Conservation (phyloP, 2,888 invertebrate species). For the Diabrotica balteata region DNA sequence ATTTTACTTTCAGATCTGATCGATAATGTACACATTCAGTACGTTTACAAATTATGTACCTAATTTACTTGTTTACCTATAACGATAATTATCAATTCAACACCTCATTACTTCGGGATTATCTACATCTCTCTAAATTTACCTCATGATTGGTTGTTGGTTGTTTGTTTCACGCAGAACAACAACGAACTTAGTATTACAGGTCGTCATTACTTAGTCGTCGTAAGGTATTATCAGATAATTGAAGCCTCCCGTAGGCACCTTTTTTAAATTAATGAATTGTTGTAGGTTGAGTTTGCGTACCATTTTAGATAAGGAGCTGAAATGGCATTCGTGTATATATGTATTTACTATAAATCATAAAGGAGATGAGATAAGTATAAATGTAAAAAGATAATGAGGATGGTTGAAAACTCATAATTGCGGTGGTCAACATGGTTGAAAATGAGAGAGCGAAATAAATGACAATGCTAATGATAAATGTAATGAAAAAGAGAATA, state of each 20-base stretch:
- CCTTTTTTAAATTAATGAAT: constrained; percentile 10
- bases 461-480: too few relatives aligned
- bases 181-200: constrained; percentile 1
- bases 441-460: too few relatives aligned
- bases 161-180: constrained; percentile 3
- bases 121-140: constrained; percentile 1
- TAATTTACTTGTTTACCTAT: constrained; percentile 9
- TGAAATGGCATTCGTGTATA: too few relatives aligned
- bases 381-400: too few relatives aligned
- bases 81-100: constrained; percentile 8
- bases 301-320: too few relatives aligned
- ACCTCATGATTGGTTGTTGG: constrained; percentile 1
- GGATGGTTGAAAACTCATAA: too few relatives aligned
- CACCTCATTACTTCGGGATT: constrained; percentile 6
- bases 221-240: constrained; percentile 20
- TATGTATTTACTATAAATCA: too few relatives aligned
- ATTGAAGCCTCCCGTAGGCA: constrained; percentile 14
- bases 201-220: constrained; percentile 1
- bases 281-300: background rate
- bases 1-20: background rate
- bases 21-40: background rate
- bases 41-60: constrained; percentile 7
- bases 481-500: too few relatives aligned
- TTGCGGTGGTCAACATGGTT: too few relatives aligned
- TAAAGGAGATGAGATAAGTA: too few relatives aligned